Percentiles rank a stretch among this genome's conserved stretches.
Evolutionary conservation across 1,140 invertebrate genomes (phyloP).

Genomic region (Propsilocerus akamusi): DNA sequence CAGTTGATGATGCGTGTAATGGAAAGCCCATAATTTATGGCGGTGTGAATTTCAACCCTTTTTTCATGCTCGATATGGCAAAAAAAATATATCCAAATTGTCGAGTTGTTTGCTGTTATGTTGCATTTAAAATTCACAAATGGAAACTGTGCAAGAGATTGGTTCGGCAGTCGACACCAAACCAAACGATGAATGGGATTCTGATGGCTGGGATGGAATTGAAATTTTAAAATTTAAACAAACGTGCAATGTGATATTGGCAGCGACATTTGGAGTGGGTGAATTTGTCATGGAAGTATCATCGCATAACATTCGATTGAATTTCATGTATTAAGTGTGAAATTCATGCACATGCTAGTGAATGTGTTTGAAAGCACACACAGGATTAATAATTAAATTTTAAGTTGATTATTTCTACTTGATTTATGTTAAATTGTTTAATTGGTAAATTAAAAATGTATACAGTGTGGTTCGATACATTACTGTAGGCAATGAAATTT

Average conservation of each 20-base stretch:
- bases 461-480: not conserved
- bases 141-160: not conserved
- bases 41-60: slow-evolving; percentile 1
- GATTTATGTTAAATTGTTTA: slow-evolving; percentile 3
- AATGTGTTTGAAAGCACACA: not conserved
- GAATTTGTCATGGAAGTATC: no score
- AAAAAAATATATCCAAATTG: not conserved
- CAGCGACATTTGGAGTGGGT: no score
- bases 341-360: no score
- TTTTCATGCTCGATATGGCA: not conserved
- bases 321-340: no score
- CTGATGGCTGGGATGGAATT: no score
- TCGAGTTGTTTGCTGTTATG: not conserved
- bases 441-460: slow-evolving; percentile 3
- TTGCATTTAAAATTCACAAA: not conserved
- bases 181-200: no score
- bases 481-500: not conserved
- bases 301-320: no score
- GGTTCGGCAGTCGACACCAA: no score
- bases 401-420: slow-evolving; percentile 4
- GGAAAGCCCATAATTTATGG: slow-evolving; percentile 1
- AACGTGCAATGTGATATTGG: no score
- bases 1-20: slow-evolving; percentile 1
- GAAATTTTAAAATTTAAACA: no score
- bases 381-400: slow-evolving; percentile 4